Conservation (phyloP, 2,113 vertebrate species). For the Erythrocercus mccallii region DNA sequence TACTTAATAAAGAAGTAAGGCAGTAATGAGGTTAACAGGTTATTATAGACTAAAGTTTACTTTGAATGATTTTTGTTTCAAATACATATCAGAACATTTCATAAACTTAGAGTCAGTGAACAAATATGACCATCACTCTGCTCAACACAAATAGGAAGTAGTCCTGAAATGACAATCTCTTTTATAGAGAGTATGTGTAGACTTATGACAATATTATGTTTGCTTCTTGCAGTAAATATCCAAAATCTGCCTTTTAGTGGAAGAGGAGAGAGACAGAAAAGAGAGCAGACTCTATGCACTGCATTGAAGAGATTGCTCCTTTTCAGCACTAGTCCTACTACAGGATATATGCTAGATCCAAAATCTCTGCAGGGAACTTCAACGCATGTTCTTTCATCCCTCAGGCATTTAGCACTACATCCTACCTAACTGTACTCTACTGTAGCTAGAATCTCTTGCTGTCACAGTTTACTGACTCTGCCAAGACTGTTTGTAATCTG, state of each 20-base stretch:
- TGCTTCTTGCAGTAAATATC: neutral
- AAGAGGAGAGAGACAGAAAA: neutral
- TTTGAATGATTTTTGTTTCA: neutral
- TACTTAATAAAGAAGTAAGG: neutral
- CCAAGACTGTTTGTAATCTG: conserved; percentile 16
- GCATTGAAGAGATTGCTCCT: neutral
- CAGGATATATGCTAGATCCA: neutral
- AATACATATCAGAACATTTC: neutral
- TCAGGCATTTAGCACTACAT: neutral
- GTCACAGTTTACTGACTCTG: conserved; percentile 18
- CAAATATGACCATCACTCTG: neutral
- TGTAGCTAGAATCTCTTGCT: neutral
- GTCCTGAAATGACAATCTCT: neutral
- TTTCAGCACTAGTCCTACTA: neutral
- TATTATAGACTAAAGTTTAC: neutral
- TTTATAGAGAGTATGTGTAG: neutral
- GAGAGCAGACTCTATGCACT: neutral
- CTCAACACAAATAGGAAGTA: neutral
- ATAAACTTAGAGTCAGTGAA: neutral
- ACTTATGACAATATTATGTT: neutral
- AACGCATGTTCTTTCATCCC: neutral
- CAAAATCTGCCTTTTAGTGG: neutral
- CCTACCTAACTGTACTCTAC: neutral
- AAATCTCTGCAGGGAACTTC: neutral
- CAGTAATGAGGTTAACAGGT: neutral